These are phyloP conservation scores for Apotomis capreana DNA, from an alignment of 2,888 invertebrate species.

Conservation along the genomic window DNA sequence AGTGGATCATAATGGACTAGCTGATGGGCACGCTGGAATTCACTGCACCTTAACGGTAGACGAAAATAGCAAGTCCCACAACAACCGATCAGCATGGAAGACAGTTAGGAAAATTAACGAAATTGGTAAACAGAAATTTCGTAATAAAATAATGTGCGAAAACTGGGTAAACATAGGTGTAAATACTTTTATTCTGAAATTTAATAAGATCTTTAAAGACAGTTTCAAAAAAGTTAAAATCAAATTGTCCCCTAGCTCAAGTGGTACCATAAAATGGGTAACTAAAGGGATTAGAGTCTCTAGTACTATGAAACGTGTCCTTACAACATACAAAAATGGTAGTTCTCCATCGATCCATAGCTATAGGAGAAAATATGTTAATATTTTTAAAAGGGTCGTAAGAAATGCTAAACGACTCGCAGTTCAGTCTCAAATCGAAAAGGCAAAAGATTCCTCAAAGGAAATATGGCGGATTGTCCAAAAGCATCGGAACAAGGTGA, in stretches of 20 bases:
- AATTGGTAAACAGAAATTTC: not conserved
- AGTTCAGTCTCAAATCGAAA: conserved; percentile 2
- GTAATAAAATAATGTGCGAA: not conserved
- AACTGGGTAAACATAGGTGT: not conserved
- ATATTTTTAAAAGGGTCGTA: not conserved
- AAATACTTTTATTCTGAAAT: not conserved
- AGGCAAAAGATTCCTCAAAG: not conserved
- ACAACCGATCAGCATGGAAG: not conserved
- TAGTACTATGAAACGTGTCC: conserved; percentile 10
- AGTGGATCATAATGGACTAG: conserved; percentile 19
- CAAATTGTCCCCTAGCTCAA: too few relatives aligned
- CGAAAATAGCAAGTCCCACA: not conserved
- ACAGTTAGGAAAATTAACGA: not conserved
- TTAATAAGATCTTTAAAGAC: not conserved
- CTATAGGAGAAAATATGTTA: not conserved
- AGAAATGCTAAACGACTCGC: conserved; percentile 1
- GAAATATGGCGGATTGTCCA: not conserved
- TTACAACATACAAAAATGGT: not conserved
- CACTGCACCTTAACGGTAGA: not conserved
- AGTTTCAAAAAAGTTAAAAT: conserved; percentile 14
- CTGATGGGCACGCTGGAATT: conserved; percentile 15
- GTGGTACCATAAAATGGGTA: not conserved
- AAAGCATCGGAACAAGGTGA: not conserved
- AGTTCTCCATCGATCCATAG: too few relatives aligned
- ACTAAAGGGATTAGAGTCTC: conserved; percentile 7